Conservation (phyloP, 2,113 vertebrate species). For the Ploceus nigricollis region DNA sequence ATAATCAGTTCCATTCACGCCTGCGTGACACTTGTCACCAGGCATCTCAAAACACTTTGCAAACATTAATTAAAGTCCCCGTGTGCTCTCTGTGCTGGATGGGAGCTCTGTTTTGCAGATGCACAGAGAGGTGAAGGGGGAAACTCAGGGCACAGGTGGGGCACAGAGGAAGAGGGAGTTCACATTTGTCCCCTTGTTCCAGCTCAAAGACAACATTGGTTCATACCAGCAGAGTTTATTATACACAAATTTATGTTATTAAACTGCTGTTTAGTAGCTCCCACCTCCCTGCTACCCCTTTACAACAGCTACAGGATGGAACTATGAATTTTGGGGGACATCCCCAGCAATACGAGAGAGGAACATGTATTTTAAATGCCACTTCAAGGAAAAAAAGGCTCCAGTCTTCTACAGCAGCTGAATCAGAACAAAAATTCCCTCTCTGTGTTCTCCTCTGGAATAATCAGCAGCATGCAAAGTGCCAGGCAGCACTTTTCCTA, state of each 20-base stretch:
- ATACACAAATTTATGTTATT: rapidly evolving
- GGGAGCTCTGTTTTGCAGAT: not conserved
- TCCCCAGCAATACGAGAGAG: not conserved
- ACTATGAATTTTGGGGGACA: not conserved
- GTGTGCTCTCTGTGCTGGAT: not conserved
- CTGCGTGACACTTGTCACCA: conserved; percentile 4
- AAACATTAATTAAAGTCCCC: conserved; percentile 39
- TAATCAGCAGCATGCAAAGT: conserved; percentile 24
- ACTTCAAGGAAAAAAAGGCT: not conserved
- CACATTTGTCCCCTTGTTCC: not conserved
- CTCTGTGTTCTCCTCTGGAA: not conserved
- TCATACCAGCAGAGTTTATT: not conserved
- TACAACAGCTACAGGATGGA: not conserved
- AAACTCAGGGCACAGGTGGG: not conserved
- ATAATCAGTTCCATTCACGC: conserved; percentile 25
- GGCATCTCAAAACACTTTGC: conserved; percentile 18
- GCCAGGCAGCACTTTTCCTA: conserved; percentile 26
- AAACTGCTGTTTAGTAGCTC: not conserved
- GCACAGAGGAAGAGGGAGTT: not conserved
- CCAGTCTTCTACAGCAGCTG: not conserved
- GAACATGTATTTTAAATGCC: not conserved
- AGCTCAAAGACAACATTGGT: not conserved
- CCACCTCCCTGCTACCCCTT: not conserved
- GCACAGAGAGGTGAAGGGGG: not conserved
- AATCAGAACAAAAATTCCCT: not conserved